Percentiles rank a stretch among this genome's conserved stretches.
Evolutionary conservation across 1,140 invertebrate genomes (phyloP).

Genomic region (Trissolcus basalis): DNA sequence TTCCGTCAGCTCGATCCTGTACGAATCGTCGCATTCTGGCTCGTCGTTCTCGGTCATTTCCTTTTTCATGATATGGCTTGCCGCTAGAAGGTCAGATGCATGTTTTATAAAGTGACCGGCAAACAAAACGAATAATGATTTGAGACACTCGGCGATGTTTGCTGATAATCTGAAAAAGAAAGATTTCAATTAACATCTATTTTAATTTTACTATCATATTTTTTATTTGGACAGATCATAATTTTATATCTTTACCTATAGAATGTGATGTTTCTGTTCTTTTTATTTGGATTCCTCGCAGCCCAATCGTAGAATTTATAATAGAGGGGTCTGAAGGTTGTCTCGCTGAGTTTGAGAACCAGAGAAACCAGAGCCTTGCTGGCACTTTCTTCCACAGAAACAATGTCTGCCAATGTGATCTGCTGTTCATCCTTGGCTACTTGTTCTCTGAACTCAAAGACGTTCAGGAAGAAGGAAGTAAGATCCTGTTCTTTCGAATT

Average conservation of each 20-base stretch:
- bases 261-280: conserved; percentile 84
- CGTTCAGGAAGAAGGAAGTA: conserved; percentile 84
- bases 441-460: conserved; percentile 82
- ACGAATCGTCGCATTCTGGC: conserved; percentile 77
- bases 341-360: conserved; percentile 91
- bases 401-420: conserved; percentile 66
- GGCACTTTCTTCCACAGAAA: conserved; percentile 82
- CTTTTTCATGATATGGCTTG: conserved; percentile 66
- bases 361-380: conserved; percentile 85
- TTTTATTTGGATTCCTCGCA: conserved; percentile 78
- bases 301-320: conserved; percentile 92
- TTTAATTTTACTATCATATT: too few species aligned
- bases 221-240: too few species aligned
- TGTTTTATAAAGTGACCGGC: conserved; percentile 90
- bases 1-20: conserved; percentile 79
- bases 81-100: conserved; percentile 81
- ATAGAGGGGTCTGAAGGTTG: conserved; percentile 90
- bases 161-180: conserved; percentile 80
- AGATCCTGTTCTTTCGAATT: conserved; percentile 76
- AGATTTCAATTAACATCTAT: conserved; percentile 41
- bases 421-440: conserved; percentile 68
- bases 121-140: conserved; percentile 92
- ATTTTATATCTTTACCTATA: conserved; percentile 78
- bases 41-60: conserved; percentile 70
- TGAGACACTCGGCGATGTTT: conserved; percentile 87